Evolutionary conservation across 1,140 invertebrate species (phyloP).

Genomic region (Octopus sinensis): DNA sequence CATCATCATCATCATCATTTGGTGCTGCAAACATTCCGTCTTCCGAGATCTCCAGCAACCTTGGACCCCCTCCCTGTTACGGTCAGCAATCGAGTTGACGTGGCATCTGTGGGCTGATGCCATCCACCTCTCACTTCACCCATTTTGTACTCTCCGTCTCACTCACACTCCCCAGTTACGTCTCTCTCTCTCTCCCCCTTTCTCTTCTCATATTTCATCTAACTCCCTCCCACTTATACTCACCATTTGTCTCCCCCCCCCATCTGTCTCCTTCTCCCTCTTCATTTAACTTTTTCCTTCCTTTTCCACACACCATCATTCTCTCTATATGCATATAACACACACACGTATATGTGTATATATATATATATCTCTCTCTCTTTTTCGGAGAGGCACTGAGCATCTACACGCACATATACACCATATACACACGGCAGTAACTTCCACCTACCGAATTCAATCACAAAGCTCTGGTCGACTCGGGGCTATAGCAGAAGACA

Average conservation of each 20-base stretch:
- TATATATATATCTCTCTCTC: too few species aligned
- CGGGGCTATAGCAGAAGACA: too few species aligned
- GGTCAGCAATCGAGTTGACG: neutral
- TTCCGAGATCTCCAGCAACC: neutral
- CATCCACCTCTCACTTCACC: neutral
- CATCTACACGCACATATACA: too few species aligned
- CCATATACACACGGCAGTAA: too few species aligned
- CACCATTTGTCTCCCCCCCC: neutral
- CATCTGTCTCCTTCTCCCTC: neutral
- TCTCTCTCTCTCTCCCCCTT: neutral
- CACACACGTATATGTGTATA: too few species aligned
- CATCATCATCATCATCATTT: neutral
- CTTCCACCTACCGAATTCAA: too few species aligned
- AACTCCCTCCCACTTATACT: neutral
- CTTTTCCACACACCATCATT: neutral
- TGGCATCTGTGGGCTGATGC: neutral
- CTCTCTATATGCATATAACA: neutral
- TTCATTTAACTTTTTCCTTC: too few species aligned
- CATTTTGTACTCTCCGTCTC: slow-evolving; percentile 5
- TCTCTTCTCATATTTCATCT: slow-evolving; percentile 14
- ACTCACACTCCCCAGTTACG: slow-evolving; percentile 5
- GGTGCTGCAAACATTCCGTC: neutral
- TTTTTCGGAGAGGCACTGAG: too few species aligned
- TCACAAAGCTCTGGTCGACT: too few species aligned
- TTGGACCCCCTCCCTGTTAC: neutral